Evolutionary conservation across 2,113 vertebrate species (phyloP).

Genomic region (Cebus imitator): DNA sequence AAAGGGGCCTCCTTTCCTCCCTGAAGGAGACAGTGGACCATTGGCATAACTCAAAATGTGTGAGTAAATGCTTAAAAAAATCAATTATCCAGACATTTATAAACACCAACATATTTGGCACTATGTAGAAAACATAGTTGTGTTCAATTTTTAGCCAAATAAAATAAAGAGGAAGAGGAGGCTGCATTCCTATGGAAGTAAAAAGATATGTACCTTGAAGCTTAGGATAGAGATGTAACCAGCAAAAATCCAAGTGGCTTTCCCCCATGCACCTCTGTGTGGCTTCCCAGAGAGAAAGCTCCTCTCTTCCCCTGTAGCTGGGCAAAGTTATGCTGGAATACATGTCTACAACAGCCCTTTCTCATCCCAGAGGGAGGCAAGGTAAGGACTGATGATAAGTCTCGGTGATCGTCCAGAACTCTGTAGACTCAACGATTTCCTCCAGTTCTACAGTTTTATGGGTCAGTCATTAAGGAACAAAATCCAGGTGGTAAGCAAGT

Average conservation of each 20-base stretch:
- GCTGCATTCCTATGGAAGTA: background rate
- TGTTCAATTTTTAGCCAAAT: too few species aligned
- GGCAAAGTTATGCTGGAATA: background rate
- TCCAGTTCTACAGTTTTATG: background rate
- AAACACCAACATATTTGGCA: too few species aligned
- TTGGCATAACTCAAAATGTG: too few species aligned
- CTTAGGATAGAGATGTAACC: background rate
- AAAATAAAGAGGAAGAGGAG: background rate
- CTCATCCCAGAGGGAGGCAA: background rate
- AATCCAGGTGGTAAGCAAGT: conserved; percentile 35
- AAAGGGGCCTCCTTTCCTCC: background rate
- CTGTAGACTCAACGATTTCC: background rate
- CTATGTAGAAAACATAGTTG: too few species aligned
- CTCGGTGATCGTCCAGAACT: background rate
- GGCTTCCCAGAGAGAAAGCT: background rate
- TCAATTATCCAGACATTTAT: too few species aligned
- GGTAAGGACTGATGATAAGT: background rate
- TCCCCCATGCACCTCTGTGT: background rate
- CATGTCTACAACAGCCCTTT: background rate
- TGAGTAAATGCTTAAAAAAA: too few species aligned
- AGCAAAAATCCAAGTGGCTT: background rate
- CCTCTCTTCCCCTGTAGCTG: background rate
- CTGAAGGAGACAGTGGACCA: too few species aligned
- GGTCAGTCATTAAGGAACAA: conserved; percentile 24
- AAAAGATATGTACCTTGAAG: background rate